phyloP scores from a whole-genome alignment of 2,888 invertebrate genomes.

The Dryocosmus kuriphilus region DNA sequence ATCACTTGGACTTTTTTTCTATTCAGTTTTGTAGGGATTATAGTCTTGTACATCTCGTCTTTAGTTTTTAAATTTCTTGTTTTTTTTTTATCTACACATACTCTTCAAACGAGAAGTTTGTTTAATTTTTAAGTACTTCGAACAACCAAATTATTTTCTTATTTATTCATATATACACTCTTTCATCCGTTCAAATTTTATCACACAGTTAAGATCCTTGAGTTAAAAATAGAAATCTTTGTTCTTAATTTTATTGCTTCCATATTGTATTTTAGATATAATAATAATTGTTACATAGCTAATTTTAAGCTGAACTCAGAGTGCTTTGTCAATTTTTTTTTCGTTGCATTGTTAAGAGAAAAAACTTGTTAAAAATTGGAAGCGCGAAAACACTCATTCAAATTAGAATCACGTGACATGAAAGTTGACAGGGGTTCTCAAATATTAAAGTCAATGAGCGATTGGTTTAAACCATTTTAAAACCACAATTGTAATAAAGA shows the following conservation, averaged over 20 bases:
- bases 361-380: too few species aligned
- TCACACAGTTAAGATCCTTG: neutral
- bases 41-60: neutral
- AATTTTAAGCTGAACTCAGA: too few species aligned
- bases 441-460: too few species aligned
- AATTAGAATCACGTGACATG: too few species aligned
- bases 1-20: neutral
- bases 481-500: too few species aligned
- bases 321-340: too few species aligned
- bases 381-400: too few species aligned
- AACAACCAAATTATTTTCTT: neutral
- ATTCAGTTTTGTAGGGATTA: neutral
- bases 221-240: neutral
- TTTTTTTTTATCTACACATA: neutral
- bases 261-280: neutral
- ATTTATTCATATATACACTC: neutral
- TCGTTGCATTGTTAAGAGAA: too few species aligned
- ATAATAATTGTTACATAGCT: too few species aligned
- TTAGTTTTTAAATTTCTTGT: neutral
- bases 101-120: too few species aligned
- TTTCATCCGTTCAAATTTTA: neutral
- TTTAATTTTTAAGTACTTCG: neutral
- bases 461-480: too few species aligned
- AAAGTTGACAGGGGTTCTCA: too few species aligned
- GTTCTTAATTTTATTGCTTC: neutral